Evolutionary conservation across 1,140 invertebrate species (phyloP), one percentile per base, ranked within the genome.

Genomic region (Drosophila ambigua): DNA sequence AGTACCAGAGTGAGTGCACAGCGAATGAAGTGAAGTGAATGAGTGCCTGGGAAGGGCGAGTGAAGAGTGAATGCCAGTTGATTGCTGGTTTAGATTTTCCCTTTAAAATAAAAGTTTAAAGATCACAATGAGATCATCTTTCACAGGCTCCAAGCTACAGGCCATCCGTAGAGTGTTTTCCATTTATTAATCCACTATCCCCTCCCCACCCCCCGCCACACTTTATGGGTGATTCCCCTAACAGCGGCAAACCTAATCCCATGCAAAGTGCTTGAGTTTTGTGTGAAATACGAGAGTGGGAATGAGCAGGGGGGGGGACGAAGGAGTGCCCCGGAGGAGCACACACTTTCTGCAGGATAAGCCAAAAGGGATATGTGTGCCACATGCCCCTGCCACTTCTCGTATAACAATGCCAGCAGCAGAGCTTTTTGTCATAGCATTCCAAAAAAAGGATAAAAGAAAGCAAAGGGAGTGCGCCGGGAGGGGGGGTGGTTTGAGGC

Each of bases 221-320:
- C 4, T 59, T 54, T 44, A 4, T 39, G 39, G 26, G 26, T 5
- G 5, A 39, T 35, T 35, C 35, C n/a, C 35, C 26, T 61, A 65
- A 39, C 62, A 61, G 45, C 46, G 31, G 8, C 3, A 72, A 82
- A 83, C 79, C 60, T 71, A 83, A 83, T 83, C 69, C 74, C 48
- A 51, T 69, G 79, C 68, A 79, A 82, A 82, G 79, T 82, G 79
- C 79, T 82, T 83, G 57, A 79, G 71, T 82, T 78, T 67, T 66
- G 45, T 68, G 79, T 83, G 79, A 79, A 83, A 83, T 60, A 26
- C 58, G 64, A 83, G 54, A 26, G 31, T 9, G 72, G n/a, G 58
- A 68, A 74, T 20, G 20, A 82, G 73, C 23, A 4, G 31, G 8
- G 20, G 20, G 20, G 0, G 20, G 2, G 2, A 2, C 20, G 16